Evolutionary conservation across 2,888 invertebrate species (phyloP), one percentile per base, ranked within the genome.

Genomic region (Apodemia mormo): DNA sequence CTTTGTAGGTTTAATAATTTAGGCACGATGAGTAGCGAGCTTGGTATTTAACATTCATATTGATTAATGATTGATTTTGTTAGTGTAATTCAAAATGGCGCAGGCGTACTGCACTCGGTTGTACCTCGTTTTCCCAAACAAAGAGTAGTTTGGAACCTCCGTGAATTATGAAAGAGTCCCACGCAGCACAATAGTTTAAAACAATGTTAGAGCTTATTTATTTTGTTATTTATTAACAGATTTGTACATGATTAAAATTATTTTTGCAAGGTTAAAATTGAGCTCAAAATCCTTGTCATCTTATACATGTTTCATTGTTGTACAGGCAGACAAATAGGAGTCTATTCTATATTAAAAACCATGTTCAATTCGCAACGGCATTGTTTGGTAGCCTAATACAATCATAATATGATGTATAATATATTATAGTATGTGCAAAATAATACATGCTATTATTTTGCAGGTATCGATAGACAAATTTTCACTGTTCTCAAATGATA

Each of bases 211-310:
- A 61, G 61, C 33, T 61, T 37, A 37, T 37, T 64, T 64, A 64
- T 64, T 64, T 64, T 64, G 14, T 37, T 64, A 37, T 61, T 61
- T 61, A 61, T 33, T 64, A 70, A 54, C 54, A 54, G 54, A 54
- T 54, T 54, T 54, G 6, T 54, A 49, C 14, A 49, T 8, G 54
- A 54, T 54, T 54, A 54, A 54, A 54, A 22, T 52, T 8, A 52
- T 54, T 54, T 54, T 54, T 22, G 7, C 7, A 52, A 52, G 52
- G 52, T n/a, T 52, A n/a, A n/a, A 52, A 52, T 52, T 52, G n/a
- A 52, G 49, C 49, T 52, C 10, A n/a, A 52, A n/a, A 52, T 52
- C n/a, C n/a, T 52, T 52, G n/a, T 52, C 49, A 0, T 12, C 45
- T 45, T 45, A 45, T 45, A n/a, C n/a, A n/a, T n/a, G n/a, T n/a